phyloP scores from a whole-genome alignment of 2,113 vertebrate species.

The Athene noctua region DNA sequence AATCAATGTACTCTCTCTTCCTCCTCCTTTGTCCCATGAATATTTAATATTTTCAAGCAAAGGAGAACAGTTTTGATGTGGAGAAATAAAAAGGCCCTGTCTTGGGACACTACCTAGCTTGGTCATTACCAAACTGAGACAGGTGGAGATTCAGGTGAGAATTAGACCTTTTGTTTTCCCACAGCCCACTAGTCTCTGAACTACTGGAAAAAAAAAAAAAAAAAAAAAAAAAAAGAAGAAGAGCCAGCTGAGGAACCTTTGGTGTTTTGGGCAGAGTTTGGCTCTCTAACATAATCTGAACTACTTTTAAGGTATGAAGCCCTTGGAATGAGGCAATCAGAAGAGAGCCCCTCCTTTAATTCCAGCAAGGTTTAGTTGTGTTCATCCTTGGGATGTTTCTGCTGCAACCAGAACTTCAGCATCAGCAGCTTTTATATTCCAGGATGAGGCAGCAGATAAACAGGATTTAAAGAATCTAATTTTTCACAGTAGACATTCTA shows the following conservation, averaged over 20 bases:
- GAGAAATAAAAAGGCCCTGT: neutral
- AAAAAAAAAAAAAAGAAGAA: neutral
- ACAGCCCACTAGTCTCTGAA: neutral
- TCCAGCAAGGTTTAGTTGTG: neutral
- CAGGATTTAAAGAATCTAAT: neutral
- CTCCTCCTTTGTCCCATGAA: rapidly evolving
- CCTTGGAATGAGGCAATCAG: neutral
- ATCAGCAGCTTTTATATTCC: neutral
- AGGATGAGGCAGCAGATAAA: neutral
- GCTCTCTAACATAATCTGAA: neutral
- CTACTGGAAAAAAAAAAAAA: neutral
- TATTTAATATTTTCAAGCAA: neutral
- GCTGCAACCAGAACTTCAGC: neutral
- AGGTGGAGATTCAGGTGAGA: neutral
- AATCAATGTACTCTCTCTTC: neutral
- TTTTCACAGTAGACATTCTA: neutral
- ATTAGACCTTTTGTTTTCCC: neutral
- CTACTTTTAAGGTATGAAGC: neutral
- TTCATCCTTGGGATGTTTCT: neutral
- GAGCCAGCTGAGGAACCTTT: neutral
- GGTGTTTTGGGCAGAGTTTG: neutral
- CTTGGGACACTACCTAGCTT: neutral
- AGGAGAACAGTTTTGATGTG: neutral
- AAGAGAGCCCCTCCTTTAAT: neutral
- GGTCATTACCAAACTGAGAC: neutral